A percentile compares a stretch with the other conserved stretches of the same genome.
Evolutionary conservation across 2,888 invertebrate species (phyloP).

Genomic region (Chrysodeixis includens): DNA sequence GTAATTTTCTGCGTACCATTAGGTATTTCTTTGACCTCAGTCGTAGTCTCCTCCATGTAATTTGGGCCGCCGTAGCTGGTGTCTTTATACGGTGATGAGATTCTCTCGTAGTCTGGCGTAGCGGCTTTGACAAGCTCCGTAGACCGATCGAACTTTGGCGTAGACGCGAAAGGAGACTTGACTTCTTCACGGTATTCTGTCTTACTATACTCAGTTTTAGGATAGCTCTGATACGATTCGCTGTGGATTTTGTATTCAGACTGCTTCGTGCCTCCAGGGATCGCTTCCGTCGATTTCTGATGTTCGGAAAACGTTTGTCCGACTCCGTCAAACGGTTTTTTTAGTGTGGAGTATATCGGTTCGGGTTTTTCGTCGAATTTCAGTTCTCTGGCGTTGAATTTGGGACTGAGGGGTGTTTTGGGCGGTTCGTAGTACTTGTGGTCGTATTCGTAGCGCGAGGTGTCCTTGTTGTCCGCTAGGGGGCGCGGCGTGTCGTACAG

Average conservation of each 20-base stretch:
- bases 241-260: conserved; percentile 81
- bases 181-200: conserved; percentile 77
- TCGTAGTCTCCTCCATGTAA: conserved; percentile 85
- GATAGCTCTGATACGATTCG: conserved; percentile 82
- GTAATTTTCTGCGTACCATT: conserved; percentile 89
- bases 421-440: conserved; percentile 80
- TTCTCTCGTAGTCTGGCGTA: conserved; percentile 82
- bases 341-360: conserved; percentile 81
- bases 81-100: conserved; percentile 83
- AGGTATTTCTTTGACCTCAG: conserved; percentile 88
- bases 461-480: conserved; percentile 76
- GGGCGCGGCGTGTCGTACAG: conserved; percentile 88
- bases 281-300: conserved; percentile 81
- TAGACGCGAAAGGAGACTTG: conserved; percentile 82
- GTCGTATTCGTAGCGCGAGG: conserved; percentile 72
- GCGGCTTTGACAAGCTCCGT: conserved; percentile 80
- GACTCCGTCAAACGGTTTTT: conserved; percentile 80
- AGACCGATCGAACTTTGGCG: conserved; percentile 78
- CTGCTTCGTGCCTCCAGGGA: conserved; percentile 83
- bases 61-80: conserved; percentile 82
- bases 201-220: conserved; percentile 79
- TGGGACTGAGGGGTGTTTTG: conserved; percentile 83
- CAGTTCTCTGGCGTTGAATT: conserved; percentile 86
- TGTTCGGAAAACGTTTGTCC: conserved; percentile 83
- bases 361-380: conserved; percentile 83